phyloP scores from a whole-genome alignment of 2,888 invertebrate species.

The Hydropsyche betteni region DNA sequence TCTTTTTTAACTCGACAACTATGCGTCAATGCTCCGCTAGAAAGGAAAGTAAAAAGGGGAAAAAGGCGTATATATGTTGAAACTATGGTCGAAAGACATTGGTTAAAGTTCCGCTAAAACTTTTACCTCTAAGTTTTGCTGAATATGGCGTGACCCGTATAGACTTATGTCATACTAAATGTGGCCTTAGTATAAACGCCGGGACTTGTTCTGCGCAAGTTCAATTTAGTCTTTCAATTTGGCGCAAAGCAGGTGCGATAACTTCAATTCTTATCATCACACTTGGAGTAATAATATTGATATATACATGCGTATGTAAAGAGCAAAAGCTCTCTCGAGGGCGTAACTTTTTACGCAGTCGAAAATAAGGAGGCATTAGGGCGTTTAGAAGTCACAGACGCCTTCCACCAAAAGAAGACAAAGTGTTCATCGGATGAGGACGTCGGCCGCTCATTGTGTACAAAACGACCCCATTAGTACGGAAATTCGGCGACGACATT shows the following conservation, averaged over 20 bases:
- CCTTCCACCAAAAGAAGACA: constrained; percentile 34
- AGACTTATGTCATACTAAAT: constrained; percentile 13
- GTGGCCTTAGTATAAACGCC: constrained; percentile 3
- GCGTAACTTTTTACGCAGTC: too few species aligned
- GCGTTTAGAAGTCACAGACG: constrained; percentile 10
- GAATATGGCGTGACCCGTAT: constrained; percentile 12
- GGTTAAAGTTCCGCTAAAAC: constrained; percentile 8
- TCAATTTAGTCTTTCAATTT: too few species aligned
- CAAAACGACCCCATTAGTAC: constrained; percentile 44
- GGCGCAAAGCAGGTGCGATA: too few species aligned
- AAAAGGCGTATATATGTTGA: too few species aligned
- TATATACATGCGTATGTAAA: too few species aligned
- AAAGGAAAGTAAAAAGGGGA: too few species aligned
- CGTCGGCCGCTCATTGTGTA: constrained; percentile 39
- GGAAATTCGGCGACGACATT: constrained; percentile 19
- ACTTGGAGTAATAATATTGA: too few species aligned
- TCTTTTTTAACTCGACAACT: too few species aligned
- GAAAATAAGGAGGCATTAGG: background rate
- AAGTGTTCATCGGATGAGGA: constrained; percentile 36
- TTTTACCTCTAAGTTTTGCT: constrained; percentile 11
- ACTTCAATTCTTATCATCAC: too few species aligned
- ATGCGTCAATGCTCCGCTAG: too few species aligned
- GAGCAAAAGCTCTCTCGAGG: too few species aligned
- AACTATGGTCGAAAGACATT: constrained; percentile 12
- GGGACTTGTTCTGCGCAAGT: background rate